phyloP scores from a whole-genome alignment of 2,797 vertebrate genomes.

The Siniperca undulata region DNA sequence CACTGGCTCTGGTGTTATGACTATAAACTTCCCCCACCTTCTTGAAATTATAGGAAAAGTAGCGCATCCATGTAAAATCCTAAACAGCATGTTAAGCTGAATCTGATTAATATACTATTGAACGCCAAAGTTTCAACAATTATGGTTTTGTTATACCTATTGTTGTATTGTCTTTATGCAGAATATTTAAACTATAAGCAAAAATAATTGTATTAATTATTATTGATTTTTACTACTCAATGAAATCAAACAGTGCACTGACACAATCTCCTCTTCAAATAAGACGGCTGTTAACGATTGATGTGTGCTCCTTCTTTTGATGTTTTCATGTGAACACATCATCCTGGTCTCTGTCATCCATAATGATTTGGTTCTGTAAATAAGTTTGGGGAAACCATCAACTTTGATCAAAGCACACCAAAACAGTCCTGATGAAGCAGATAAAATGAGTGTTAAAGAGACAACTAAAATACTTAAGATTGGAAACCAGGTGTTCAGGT shows the following conservation, averaged over 20 bases:
- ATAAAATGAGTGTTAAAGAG: not conserved
- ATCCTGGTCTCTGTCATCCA: not conserved
- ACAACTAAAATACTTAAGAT: not conserved
- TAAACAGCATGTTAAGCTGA: not conserved
- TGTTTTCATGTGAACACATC: conserved; percentile 1
- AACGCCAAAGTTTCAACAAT: not conserved
- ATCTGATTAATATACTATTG: not conserved
- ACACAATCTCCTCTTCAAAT: not conserved
- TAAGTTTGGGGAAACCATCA: not conserved
- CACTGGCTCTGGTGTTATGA: not conserved
- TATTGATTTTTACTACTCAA: not conserved
- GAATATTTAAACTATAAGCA: too few species aligned
- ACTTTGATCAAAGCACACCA: conserved; percentile 28
- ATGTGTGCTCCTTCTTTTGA: not conserved
- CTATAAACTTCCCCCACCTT: not conserved
- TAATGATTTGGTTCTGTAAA: not conserved
- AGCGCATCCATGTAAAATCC: not conserved
- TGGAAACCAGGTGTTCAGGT: not conserved
- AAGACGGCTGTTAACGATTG: not conserved
- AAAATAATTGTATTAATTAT: too few species aligned
- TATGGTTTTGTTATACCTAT: not conserved
- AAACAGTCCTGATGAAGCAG: conserved; percentile 16
- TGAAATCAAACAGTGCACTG: not conserved
- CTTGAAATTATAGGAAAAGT: not conserved
- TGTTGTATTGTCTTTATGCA: not conserved